Base-by-base conservation (phyloP, 2,113 vertebrate species). In the Tetraodon nigroviridis region DNA sequence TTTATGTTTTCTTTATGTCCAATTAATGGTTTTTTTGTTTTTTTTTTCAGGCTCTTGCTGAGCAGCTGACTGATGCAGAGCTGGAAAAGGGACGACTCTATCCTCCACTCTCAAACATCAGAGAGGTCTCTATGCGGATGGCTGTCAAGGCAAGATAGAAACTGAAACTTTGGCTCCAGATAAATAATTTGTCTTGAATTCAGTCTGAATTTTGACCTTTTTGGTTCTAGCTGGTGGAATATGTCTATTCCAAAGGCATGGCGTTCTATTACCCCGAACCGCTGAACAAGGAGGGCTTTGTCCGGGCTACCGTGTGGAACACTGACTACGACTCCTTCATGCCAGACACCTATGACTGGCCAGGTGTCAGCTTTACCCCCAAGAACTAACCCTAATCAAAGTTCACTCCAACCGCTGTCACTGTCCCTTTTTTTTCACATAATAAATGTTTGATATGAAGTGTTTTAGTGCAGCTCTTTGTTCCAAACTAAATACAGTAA, bases 201-300 rank as follows among this genome's bases (percentile, higher is more conserved):
- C 4, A 4, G 32, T 37, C 8, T 37, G 11, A 37, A 37, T 37
- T 37, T 37, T 37, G 32, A 8, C 32, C 10, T 37, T 37, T 12
- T 37, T 37, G 32, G 8, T 0, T 40, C 13, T 2, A 19, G 96
- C 92, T 98, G 65, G 82, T 93, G 87, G 90, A 98, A 70, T 98
- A 90, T 61, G 84, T 99, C 18, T 98, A 98, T 7, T 87, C 92
- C 49, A 95, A 94, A 58, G 93, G 93, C 61, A 96, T 98, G 94
- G 96, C 97, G 0, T 99, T 98, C 84, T 92, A 91, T 40, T 97
- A 98, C 83, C 97, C 97, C 1, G 97, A 99, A 68, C 97, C 96
- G 0, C 6, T 86, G 44, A 93, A 98, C 85, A 99, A 99, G 86
- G 83, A 84, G 17, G 44, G 63, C 0, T 92, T 93, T 52, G 72